Percentiles rank a stretch among this genome's conserved stretches.
Evolutionary conservation across 2,888 invertebrate species (phyloP).

Genomic region (Phymatocera aterrima): DNA sequence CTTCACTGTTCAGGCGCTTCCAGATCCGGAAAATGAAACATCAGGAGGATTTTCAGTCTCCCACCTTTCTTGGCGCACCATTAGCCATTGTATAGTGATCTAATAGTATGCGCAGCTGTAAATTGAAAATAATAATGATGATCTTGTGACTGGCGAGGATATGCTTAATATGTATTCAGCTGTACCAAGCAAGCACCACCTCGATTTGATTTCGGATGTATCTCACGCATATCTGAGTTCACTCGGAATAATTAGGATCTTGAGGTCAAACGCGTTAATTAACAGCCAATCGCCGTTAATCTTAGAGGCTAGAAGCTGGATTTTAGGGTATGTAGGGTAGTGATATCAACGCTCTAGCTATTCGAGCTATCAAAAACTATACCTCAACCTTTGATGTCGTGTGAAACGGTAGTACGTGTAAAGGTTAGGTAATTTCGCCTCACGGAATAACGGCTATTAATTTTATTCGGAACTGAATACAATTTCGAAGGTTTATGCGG

Average conservation of each 20-base stretch:
- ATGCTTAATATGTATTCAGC: background rate
- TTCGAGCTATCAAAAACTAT: background rate
- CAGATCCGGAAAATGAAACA: background rate
- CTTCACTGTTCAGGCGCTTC: background rate
- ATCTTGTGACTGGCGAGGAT: slow-evolving; percentile 2
- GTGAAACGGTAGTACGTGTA: too few species aligned
- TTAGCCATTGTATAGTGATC: background rate
- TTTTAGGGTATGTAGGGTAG: slow-evolving; percentile 15
- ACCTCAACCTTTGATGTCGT: background rate
- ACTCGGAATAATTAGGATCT: slow-evolving; percentile 35
- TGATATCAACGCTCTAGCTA: background rate
- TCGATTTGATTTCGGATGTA: background rate
- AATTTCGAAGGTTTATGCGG: background rate
- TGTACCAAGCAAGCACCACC: background rate
- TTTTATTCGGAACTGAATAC: background rate
- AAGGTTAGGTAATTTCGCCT: background rate
- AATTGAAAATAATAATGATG: background rate
- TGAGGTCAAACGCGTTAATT: slow-evolving; percentile 30
- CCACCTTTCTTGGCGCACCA: background rate
- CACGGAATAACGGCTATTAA: background rate
- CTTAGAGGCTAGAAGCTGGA: slow-evolving; percentile 15
- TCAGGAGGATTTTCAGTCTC: background rate
- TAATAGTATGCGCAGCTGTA: background rate
- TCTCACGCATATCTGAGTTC: slow-evolving; percentile 23
- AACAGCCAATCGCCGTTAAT: slow-evolving; percentile 25